Conservation (phyloP, 2,888 invertebrate species). For the Malthinus seriepunctatus region DNA sequence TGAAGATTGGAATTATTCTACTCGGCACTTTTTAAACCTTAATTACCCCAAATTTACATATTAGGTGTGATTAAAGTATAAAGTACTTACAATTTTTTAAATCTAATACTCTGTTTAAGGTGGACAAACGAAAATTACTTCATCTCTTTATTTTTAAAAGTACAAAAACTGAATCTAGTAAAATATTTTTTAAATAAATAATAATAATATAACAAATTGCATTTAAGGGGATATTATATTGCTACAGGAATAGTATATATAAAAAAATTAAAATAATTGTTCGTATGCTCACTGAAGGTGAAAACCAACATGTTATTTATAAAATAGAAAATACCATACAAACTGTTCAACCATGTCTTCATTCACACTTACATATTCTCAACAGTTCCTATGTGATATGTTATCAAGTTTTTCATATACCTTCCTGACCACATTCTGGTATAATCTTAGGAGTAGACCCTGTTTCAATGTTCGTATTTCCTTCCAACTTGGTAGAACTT, state of each 20-base stretch:
- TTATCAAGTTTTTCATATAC: conserved; percentile 35
- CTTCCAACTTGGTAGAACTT: conserved; percentile 15
- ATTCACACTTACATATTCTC: conserved; percentile 43
- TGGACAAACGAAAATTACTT: not conserved
- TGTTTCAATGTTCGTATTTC: conserved; percentile 19
- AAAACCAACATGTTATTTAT: conserved; percentile 46
- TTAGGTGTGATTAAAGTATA: too few relatives aligned
- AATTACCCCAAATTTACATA: too few relatives aligned
- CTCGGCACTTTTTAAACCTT: too few relatives aligned
- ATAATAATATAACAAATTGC: conserved; percentile 23
- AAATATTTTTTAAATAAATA: conserved; percentile 32
- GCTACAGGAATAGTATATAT: conserved; percentile 48
- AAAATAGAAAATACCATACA: conserved; percentile 47
- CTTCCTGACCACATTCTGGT: conserved; percentile 30
- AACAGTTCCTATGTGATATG: conserved; percentile 49
- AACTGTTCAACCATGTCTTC: conserved; percentile 41
- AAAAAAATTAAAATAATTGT: conserved; percentile 36
- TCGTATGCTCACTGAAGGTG: conserved; percentile 34
- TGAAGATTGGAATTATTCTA: too few relatives aligned
- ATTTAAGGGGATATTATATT: conserved; percentile 40
- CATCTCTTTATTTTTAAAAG: conserved; percentile 13
- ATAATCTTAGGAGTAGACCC: conserved; percentile 20
- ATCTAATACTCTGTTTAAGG: too few relatives aligned
- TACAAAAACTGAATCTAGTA: conserved; percentile 12
- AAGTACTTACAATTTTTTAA: too few relatives aligned